Evolutionary conservation across 1,140 invertebrate genomes (phyloP).

Genomic region (Lepidurus apus): DNA sequence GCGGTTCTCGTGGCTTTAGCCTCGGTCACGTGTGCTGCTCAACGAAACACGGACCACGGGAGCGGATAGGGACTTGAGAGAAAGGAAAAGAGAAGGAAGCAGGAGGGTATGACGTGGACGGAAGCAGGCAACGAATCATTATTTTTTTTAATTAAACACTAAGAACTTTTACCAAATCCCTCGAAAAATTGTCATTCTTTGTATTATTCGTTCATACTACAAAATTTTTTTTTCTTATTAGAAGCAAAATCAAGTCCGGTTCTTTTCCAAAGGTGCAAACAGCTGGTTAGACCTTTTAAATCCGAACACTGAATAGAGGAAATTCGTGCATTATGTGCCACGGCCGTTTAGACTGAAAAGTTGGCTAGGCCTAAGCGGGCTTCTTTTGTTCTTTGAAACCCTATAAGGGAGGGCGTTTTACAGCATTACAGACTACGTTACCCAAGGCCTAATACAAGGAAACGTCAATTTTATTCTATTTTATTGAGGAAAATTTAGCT

Average conservation of each 20-base stretch:
- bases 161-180: not conserved
- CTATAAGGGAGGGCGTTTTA: not conserved
- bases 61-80: not conserved
- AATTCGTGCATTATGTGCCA: too few relatives aligned
- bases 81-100: not conserved
- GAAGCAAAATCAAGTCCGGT: too few relatives aligned
- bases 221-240: too few relatives aligned
- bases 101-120: not conserved
- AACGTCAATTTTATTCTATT: not conserved
- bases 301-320: too few relatives aligned
- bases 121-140: not conserved
- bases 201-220: too few relatives aligned
- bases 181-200: too few relatives aligned
- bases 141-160: not conserved
- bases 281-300: too few relatives aligned
- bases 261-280: too few relatives aligned
- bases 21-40: slow-evolving; percentile 15
- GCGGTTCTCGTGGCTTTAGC: slow-evolving; percentile 10
- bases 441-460: not conserved
- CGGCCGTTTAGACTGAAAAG: not conserved
- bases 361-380: not conserved
- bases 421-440: not conserved
- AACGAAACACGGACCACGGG: not conserved
- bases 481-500: not conserved
- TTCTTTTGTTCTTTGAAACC: not conserved